Conservation (phyloP, 2,888 invertebrate species). For the Pachymerium ferrugineum region DNA sequence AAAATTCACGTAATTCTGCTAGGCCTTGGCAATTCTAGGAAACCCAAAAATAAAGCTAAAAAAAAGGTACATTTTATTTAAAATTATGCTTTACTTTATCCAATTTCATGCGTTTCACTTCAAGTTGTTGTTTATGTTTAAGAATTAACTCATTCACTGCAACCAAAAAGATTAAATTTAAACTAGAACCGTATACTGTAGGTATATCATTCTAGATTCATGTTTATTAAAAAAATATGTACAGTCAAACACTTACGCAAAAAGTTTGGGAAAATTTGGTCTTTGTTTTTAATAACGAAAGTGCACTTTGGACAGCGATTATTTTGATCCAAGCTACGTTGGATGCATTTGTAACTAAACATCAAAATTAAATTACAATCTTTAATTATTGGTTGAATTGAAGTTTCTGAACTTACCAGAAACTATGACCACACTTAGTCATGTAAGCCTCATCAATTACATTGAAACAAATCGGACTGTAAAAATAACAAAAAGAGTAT, state of each 20-base stretch:
- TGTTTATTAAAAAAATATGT: background rate
- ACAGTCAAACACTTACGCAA: conserved; percentile 56
- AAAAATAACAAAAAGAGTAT: conserved; percentile 38
- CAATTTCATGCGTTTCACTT: conserved; percentile 38
- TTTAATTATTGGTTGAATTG: too few relatives aligned
- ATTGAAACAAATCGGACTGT: conserved; percentile 83
- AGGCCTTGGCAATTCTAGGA: conserved; percentile 36
- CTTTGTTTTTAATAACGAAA: conserved; percentile 59
- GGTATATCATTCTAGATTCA: background rate
- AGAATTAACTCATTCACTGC: conserved; percentile 69
- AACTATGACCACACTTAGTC: conserved; percentile 87
- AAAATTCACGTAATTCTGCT: conserved; percentile 40
- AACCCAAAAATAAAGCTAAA: background rate
- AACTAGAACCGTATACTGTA: background rate
- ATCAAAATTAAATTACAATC: background rate
- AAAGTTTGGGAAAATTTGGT: conserved; percentile 80
- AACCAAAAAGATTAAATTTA: conserved; percentile 34
- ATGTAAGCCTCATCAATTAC: conserved; percentile 83
- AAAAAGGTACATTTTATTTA: background rate
- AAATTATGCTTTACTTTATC: conserved; percentile 38
- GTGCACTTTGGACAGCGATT: conserved; percentile 80
- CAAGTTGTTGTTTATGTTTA: conserved; percentile 54
- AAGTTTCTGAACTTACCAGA: conserved; percentile 58
- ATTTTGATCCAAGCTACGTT: conserved; percentile 59
- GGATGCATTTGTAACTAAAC: conserved; percentile 63